Base-by-base conservation (phyloP, 2,888 invertebrate species). In the Gari tellinella region DNA sequence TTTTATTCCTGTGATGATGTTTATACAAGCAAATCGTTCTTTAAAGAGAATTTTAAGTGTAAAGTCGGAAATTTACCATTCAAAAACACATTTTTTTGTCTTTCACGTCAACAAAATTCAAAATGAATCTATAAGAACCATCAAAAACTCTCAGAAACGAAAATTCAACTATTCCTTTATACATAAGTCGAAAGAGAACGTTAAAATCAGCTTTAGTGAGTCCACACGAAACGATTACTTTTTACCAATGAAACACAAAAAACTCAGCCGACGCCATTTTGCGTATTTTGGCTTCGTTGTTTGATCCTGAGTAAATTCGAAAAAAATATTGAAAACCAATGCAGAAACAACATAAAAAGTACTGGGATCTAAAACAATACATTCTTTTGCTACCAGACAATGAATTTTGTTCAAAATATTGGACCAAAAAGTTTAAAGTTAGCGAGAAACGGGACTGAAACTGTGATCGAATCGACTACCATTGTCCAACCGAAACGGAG, bases 161-260 rank as follows among this genome's bases (percentile, higher is more conserved):
- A 70, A 78, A 45, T 73, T 70, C 53, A 63, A 66, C 70, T 41
- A 69, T 69, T 56, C 57, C 46, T 55, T 25, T 51, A 46, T 51
- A 41, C 31, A 31, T 56, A 38, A 43, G 21, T 60, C 52, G 64
- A 21, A 64, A 61, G 57, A 51, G 15, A 37, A 38, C 17, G 1
- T 14, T n/a, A 15, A 17, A 40, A 45, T 5, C 3, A 1, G 1
- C 8, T 8, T 7, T 25, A 21, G 15, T 45, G 15, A 26, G 41
- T 17, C 5, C n/a, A 25, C n/a, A 43, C 48, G 23, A 61, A 40
- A 19, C 60, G 49, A 48, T 73, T 70, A 67, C 51, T 57, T 78
- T 78, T 61, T 53, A 38, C 26, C 60, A 60, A 73, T 64, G 52
- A 78, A 73, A 73, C 78, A 78, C 67, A 78, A 66, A 73, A 58